Conservation (phyloP, 2,113 vertebrate genomes). For the Bagarius yarrelli region DNA sequence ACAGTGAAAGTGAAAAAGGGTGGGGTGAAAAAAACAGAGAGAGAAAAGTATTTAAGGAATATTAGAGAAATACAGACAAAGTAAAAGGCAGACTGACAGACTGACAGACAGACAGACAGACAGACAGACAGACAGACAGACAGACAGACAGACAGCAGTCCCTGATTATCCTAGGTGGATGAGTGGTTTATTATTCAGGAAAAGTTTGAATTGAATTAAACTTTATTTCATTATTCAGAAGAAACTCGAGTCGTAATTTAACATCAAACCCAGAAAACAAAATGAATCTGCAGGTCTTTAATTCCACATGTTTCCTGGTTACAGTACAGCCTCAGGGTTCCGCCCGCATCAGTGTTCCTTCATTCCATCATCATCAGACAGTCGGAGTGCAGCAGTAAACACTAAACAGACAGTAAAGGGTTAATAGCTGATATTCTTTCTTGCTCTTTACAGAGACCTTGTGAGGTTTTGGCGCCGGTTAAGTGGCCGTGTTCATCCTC, state of each 20-base stretch:
- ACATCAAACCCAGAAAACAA: not conserved
- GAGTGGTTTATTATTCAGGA: not conserved
- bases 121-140: not conserved
- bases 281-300: not conserved
- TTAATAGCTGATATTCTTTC: not conserved
- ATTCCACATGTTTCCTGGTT: not conserved
- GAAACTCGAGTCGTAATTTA: not conserved
- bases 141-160: not conserved
- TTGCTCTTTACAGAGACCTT: not conserved
- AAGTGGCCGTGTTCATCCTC: conserved; percentile 56
- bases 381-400: too few relatives aligned
- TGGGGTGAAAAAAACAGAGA: too few relatives aligned
- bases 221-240: not conserved
- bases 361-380: not conserved
- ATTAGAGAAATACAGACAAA: not conserved
- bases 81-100: not conserved
- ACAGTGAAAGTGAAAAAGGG: too few relatives aligned
- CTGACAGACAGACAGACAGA: not conserved
- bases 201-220: not conserved
- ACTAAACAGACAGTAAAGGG: not conserved
- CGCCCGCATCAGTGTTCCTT: not conserved
- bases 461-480: conserved; percentile 14
- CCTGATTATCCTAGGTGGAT: not conserved
- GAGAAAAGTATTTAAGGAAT: not conserved
- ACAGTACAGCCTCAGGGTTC: not conserved